Conservation (phyloP, 2,888 invertebrate genomes). For the Chloroclysta siterata region DNA sequence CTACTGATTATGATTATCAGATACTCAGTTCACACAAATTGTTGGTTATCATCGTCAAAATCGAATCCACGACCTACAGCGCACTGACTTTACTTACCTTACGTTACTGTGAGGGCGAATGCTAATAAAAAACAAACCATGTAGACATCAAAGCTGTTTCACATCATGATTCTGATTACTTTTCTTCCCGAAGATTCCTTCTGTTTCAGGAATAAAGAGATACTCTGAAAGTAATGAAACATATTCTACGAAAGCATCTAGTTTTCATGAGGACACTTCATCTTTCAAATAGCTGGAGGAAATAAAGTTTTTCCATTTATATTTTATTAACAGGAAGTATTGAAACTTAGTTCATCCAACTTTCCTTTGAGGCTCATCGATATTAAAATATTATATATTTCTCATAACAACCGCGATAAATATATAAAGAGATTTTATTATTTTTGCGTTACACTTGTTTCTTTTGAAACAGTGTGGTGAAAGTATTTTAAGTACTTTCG, state of each 20-base stretch:
- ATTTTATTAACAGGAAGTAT: conserved; percentile 74
- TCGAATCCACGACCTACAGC: too few species aligned
- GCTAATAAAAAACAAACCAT: too few species aligned
- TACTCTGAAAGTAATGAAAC: background rate
- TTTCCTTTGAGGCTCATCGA: conserved; percentile 71
- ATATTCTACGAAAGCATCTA: conserved; percentile 14
- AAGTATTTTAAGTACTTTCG: too few species aligned
- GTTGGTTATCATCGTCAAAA: too few species aligned
- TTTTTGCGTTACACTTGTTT: too few species aligned
- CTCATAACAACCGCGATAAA: conserved; percentile 18
- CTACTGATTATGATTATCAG: too few species aligned
- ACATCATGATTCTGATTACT: background rate
- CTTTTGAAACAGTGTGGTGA: too few species aligned
- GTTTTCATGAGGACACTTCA: conserved; percentile 28
- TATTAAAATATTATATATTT: conserved; percentile 63
- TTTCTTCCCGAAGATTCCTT: background rate
- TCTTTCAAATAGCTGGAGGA: conserved; percentile 38
- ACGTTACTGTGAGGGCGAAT: too few species aligned
- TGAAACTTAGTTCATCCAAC: conserved; percentile 72
- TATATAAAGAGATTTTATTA: conserved; percentile 6
- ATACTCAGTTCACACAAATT: too few species aligned
- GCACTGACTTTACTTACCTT: too few species aligned
- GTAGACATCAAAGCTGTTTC: too few species aligned
- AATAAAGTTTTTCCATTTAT: conserved; percentile 72
- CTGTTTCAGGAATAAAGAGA: conserved; percentile 1